Evolutionary conservation across 2,888 invertebrate genomes (phyloP).

Genomic region (Drosophila pseudotakahashii): DNA sequence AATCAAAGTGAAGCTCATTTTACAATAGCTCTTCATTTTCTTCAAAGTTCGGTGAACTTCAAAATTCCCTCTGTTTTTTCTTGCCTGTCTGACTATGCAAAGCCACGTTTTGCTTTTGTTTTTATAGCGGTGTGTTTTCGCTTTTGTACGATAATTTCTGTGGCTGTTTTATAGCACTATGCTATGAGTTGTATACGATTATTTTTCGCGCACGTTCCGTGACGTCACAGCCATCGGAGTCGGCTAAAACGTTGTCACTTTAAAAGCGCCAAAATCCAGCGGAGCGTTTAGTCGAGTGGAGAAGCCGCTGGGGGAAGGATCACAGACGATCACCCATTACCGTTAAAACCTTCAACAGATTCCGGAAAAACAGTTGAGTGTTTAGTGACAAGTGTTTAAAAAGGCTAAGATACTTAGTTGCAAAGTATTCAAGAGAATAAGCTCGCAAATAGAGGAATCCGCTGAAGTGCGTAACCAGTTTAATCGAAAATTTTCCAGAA

Average conservation of each 20-base stretch:
- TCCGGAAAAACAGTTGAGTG: slow-evolving; percentile 1
- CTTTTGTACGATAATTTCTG: slow-evolving; percentile 10
- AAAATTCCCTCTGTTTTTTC: slow-evolving; percentile 4
- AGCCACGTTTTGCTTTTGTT: slow-evolving; percentile 29
- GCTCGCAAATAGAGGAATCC: too few species aligned
- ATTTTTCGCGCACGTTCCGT: slow-evolving; percentile 42
- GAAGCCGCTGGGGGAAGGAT: slow-evolving; percentile 64
- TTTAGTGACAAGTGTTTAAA: background rate
- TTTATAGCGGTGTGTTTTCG: slow-evolving; percentile 11
- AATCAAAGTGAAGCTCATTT: slow-evolving; percentile 1
- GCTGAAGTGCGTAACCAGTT: background rate
- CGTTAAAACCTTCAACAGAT: background rate
- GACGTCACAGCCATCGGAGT: slow-evolving; percentile 42
- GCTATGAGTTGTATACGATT: slow-evolving; percentile 20
- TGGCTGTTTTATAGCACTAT: slow-evolving; percentile 15
- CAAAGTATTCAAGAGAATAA: background rate
- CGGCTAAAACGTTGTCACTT: slow-evolving; percentile 40
- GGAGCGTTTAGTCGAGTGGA: slow-evolving; percentile 60
- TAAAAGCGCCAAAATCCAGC: slow-evolving; percentile 46
- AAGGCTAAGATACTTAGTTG: background rate
- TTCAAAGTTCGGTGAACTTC: slow-evolving; percentile 1
- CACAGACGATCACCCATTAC: slow-evolving; percentile 16
- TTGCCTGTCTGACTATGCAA: slow-evolving; percentile 31
- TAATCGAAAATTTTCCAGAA: background rate
- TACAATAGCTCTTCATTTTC: background rate